Evolutionary conservation across 1,140 invertebrate species (phyloP).

Genomic region (Psix sp.): DNA sequence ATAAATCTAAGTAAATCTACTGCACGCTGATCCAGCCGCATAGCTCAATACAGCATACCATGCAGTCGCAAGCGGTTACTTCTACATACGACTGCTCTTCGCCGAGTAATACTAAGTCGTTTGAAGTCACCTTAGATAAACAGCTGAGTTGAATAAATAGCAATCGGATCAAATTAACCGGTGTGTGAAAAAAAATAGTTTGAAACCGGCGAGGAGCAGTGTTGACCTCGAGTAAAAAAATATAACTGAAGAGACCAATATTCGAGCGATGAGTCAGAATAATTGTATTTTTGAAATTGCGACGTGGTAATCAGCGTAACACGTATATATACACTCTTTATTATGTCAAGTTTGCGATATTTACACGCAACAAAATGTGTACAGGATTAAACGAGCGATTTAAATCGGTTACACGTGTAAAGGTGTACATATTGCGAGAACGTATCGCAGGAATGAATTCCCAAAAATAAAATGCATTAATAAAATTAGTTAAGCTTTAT

Average conservation of each 20-base stretch:
- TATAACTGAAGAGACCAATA: slow-evolving; percentile 38
- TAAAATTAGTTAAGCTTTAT: slow-evolving; percentile 10
- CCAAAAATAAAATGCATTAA: slow-evolving; percentile 12
- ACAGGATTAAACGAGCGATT: background rate
- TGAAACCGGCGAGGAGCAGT: slow-evolving; percentile 36
- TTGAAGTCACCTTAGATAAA: too few species aligned
- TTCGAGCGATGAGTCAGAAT: slow-evolving; percentile 12
- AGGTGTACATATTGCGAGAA: slow-evolving; percentile 25
- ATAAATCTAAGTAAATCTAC: slow-evolving; percentile 71
- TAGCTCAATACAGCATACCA: slow-evolving; percentile 76
- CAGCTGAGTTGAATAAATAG: too few species aligned
- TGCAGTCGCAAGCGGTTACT: slow-evolving; percentile 73
- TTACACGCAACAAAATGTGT: background rate
- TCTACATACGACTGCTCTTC: slow-evolving; percentile 63
- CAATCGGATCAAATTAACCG: too few species aligned
- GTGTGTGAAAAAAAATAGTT: too few species aligned
- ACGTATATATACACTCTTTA: slow-evolving; percentile 12
- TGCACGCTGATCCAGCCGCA: slow-evolving; percentile 70
- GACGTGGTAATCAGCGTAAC: slow-evolving; percentile 1
- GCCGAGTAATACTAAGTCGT: slow-evolving; percentile 33
- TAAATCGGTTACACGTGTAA: slow-evolving; percentile 10
- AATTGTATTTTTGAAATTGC: slow-evolving; percentile 11
- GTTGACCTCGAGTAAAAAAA: slow-evolving; percentile 49
- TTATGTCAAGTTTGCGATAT: slow-evolving; percentile 23
- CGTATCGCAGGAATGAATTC: slow-evolving; percentile 29